Evolutionary conservation across 2,113 vertebrate genomes (phyloP), one percentile per base, ranked within the genome.

Genomic region (Stercorarius parasiticus): DNA sequence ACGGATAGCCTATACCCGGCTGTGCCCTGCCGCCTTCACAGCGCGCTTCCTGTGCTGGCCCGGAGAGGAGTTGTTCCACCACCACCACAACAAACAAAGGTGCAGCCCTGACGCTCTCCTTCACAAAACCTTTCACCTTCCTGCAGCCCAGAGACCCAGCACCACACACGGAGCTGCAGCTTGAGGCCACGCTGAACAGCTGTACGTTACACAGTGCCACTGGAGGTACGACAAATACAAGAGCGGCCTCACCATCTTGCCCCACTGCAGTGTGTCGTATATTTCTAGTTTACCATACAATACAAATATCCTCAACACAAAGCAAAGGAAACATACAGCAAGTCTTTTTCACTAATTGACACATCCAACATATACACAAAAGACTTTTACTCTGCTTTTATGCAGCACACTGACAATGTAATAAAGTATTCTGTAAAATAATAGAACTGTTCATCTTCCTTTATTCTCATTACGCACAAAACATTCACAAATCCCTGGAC

Each of bases 151-250:
- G 74, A 5, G 15, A 4, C 10, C 29, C 78, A 1, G 19, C 1
- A 10, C 7, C 43, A 1, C 2, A 0, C 13, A 0, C 1, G n/a
- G 6, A 13, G 34, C 3, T 2, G 27, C 88, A 19, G 55, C 0
- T 16, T 1, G 79, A 19, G 49, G 45, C 83, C 52, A 0, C 1
- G 0, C 50, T 0, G 17, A 34, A 0, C 38, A 3, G 5, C 38
- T 0, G 18, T 0, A 9, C 70, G 3, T 7, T 73, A 1, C 59
- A 0, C 45, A 2, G 3, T 0, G 3, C 43, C 52, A 0, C 82
- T 3, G 67, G 34, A 6, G 2, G 0, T 1, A 5, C 11, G 17
- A 14, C 56, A 34, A 15, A 16, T 2, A 4, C 27, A 8, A 5
- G 30, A 30, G 73, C 2, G 47, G 43, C 12, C 56, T 70, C 20